These are phyloP conservation scores for Pitta sordida DNA, from an alignment of 2,113 vertebrate species.

Conservation along the genomic window DNA sequence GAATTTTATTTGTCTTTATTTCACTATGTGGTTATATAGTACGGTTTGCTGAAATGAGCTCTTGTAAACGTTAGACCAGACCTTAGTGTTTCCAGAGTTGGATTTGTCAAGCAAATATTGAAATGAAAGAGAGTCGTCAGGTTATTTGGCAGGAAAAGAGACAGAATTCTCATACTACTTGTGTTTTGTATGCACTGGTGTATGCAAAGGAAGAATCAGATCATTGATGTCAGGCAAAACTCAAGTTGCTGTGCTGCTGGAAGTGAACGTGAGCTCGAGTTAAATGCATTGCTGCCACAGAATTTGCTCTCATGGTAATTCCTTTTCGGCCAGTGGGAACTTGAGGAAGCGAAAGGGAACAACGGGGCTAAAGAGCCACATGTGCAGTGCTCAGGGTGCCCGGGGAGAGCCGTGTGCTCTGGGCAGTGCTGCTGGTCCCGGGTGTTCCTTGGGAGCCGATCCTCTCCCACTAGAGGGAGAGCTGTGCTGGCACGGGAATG, in stretches of 20 bases:
- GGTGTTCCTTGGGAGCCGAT: background rate
- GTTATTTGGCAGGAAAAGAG: background rate
- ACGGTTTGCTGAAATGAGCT: background rate
- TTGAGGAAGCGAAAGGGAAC: background rate
- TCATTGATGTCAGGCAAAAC: background rate
- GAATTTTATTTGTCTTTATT: background rate
- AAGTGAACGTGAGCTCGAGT: background rate
- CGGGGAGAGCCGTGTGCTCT: too few species aligned
- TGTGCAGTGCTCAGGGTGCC: background rate
- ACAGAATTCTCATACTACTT: background rate
- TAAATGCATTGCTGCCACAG: background rate
- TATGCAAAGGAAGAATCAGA: background rate
- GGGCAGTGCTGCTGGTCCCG: background rate
- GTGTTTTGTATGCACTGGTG: background rate
- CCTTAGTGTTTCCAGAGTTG: background rate
- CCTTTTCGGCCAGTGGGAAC: background rate
- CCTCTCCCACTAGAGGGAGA: slow-evolving; percentile 40
- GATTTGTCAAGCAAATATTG: slow-evolving; percentile 2
- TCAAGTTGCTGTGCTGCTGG: background rate
- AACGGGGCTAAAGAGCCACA: background rate
- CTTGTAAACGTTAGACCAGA: background rate
- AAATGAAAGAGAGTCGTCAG: background rate
- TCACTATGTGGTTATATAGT: background rate
- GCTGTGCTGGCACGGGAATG: background rate
- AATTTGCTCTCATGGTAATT: background rate